Evolutionary conservation across 2,797 vertebrate genomes (phyloP).

Genomic region (Urosaurus nigricauda): DNA sequence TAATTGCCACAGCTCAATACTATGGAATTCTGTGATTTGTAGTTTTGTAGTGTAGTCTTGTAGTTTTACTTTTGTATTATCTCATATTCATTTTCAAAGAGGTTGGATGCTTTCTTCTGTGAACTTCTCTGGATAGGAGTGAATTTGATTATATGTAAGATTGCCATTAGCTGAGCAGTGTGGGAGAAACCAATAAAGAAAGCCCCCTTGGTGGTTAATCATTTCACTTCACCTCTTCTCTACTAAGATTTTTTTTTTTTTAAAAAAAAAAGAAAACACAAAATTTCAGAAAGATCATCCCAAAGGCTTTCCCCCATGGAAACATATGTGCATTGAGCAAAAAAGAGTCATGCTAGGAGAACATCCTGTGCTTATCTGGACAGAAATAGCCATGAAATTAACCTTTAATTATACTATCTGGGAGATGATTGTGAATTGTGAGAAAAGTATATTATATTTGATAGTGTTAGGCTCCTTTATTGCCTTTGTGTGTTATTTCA

Average conservation of each 20-base stretch:
- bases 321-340: background rate
- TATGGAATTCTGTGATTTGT: too few relatives aligned
- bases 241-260: background rate
- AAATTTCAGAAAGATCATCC: conserved; percentile 6
- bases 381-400: background rate
- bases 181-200: conserved; percentile 23
- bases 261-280: background rate
- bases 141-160: conserved; percentile 26
- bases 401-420: conserved; percentile 25
- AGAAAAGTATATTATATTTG: conserved; percentile 13
- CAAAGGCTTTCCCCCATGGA: background rate
- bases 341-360: background rate
- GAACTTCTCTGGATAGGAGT: conserved; percentile 17
- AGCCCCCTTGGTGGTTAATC: background rate
- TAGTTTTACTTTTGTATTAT: background rate
- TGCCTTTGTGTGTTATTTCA: conserved; percentile 55
- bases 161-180: conserved; percentile 16
- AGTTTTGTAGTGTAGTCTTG: too few relatives aligned
- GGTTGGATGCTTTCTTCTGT: conserved; percentile 35
- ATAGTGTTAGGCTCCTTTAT: conserved; percentile 50
- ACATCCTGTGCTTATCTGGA: conserved; percentile 32
- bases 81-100: conserved; percentile 15
- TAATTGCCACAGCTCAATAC: too few relatives aligned
- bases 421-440: conserved; percentile 4
- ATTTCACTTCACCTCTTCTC: background rate